A percentile compares a stretch with the other conserved stretches of the same genome.
Evolutionary conservation across 2,113 vertebrate species (phyloP).

Genomic region (Xenopus laevis): DNA sequence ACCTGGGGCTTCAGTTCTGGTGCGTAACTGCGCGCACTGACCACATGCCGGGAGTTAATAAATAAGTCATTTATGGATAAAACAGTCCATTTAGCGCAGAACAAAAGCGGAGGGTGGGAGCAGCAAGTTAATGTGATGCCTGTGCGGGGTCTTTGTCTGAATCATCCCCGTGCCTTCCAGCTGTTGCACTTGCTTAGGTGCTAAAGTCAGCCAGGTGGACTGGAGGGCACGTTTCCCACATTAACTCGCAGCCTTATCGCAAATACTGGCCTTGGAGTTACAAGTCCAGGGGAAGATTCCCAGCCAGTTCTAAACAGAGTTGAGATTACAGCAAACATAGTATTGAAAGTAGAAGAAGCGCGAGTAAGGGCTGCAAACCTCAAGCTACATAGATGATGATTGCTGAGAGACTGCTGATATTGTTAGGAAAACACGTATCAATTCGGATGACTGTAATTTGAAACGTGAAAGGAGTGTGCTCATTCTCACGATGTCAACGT

Average conservation of each 20-base stretch:
- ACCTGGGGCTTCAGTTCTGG: neutral
- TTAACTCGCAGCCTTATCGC: slow-evolving; percentile 17
- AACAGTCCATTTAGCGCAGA: slow-evolving; percentile 12
- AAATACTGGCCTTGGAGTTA: slow-evolving; percentile 19
- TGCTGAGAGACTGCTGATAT: too few species aligned
- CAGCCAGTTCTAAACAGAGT: slow-evolving; percentile 18
- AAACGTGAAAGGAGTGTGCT: too few species aligned
- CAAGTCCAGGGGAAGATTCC: slow-evolving; percentile 20
- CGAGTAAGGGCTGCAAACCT: too few species aligned
- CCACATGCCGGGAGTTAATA: slow-evolving; percentile 22
- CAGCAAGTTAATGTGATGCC: neutral
- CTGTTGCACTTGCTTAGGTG: neutral
- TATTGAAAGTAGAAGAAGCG: too few species aligned
- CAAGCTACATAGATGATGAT: too few species aligned
- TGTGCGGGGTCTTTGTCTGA: slow-evolving; percentile 8
- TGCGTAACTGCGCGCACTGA: neutral
- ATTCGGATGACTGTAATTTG: too few species aligned
- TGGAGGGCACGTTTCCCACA: slow-evolving; percentile 37
- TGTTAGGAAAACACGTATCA: too few species aligned
- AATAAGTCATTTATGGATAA: slow-evolving; percentile 17
- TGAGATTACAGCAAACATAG: slow-evolving; percentile 32
- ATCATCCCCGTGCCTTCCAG: neutral
- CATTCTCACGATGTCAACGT: too few species aligned
- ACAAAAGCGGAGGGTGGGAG: slow-evolving; percentile 10
- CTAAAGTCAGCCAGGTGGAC: slow-evolving; percentile 30